A percentile compares a stretch with the other conserved stretches of the same genome.
Evolutionary conservation across 35 echinoderm and acorn worm species (phyloP).

Genomic region (Ptychodera flava): DNA sequence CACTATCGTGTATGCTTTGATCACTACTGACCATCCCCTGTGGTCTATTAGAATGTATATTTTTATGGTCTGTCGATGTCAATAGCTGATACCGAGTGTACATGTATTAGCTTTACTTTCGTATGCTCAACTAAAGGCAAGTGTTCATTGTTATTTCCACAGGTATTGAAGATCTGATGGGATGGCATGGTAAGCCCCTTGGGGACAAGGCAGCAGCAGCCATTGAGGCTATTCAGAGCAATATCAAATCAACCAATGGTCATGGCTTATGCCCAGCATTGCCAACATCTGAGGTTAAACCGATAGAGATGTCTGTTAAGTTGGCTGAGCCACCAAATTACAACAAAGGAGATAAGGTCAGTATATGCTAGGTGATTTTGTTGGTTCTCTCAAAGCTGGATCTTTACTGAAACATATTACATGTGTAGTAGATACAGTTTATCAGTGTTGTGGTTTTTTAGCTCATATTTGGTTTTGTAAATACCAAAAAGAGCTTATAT

Average conservation of each 20-base stretch:
- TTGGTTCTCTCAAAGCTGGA: too few species aligned
- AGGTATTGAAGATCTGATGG: slow-evolving; percentile 73
- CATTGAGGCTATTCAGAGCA: slow-evolving; percentile 46
- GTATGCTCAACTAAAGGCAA: too few species aligned
- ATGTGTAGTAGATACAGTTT: too few species aligned
- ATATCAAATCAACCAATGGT: slow-evolving; percentile 39
- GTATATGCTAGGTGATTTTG: too few species aligned
- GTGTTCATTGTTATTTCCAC: too few species aligned
- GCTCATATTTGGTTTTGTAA: too few species aligned
- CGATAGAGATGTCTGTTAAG: slow-evolving; percentile 31
- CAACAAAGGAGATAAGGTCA: slow-evolving; percentile 57
- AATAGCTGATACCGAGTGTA: neutral
- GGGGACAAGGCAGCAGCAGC: slow-evolving; percentile 71
- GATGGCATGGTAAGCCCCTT: slow-evolving; percentile 92
- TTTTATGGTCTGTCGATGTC: neutral
- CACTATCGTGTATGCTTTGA: too few species aligned
- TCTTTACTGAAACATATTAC: too few species aligned
- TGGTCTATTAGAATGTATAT: neutral
- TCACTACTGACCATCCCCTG: too few species aligned
- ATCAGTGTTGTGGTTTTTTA: too few species aligned
- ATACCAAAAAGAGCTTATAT: too few species aligned
- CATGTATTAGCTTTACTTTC: too few species aligned
- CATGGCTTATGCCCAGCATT: slow-evolving; percentile 37
- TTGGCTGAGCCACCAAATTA: slow-evolving; percentile 50
- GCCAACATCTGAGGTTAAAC: slow-evolving; percentile 11